Conservation (phyloP, 2,888 invertebrate genomes). For the Zygothrica quintamaculata region DNA sequence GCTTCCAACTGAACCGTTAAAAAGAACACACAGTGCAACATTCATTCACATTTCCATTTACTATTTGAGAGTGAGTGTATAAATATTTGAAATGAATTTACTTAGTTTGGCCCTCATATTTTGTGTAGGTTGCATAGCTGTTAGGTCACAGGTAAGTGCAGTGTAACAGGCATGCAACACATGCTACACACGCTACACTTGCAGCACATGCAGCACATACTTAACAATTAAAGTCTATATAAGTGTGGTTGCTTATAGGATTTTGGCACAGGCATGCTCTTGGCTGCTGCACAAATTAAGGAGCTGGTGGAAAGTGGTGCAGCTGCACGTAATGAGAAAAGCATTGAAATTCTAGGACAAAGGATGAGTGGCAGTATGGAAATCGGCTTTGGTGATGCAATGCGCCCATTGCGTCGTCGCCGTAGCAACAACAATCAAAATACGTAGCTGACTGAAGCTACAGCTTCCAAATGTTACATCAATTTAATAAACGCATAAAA, state of each 20-base stretch:
- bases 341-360: conserved; percentile 65
- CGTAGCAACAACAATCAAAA: conserved; percentile 2
- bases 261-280: conserved; percentile 45
- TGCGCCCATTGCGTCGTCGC: conserved; percentile 29
- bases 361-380: conserved; percentile 40
- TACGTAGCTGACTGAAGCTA: too few relatives aligned
- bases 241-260: conserved; percentile 50
- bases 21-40: conserved; percentile 22
- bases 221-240: too few relatives aligned
- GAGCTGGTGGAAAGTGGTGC: conserved; percentile 69
- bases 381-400: conserved; percentile 70
- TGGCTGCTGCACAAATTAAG: conserved; percentile 61
- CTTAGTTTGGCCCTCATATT: conserved; percentile 21
- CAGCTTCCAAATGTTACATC: too few relatives aligned
- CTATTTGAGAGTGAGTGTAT: too few relatives aligned
- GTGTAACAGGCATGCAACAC: too few relatives aligned
- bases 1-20: too few relatives aligned
- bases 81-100: conserved; percentile 33
- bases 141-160: conserved; percentile 48
- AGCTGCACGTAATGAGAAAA: conserved; percentile 54
- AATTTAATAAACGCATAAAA: conserved; percentile 27
- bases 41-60: too few relatives aligned
- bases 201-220: too few relatives aligned
- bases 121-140: conserved; percentile 19
- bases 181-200: too few relatives aligned